These are phyloP conservation scores for Aselliscus stoliczkanus DNA, from an alignment of 2,797 vertebrate species.

Conservation along the genomic window DNA sequence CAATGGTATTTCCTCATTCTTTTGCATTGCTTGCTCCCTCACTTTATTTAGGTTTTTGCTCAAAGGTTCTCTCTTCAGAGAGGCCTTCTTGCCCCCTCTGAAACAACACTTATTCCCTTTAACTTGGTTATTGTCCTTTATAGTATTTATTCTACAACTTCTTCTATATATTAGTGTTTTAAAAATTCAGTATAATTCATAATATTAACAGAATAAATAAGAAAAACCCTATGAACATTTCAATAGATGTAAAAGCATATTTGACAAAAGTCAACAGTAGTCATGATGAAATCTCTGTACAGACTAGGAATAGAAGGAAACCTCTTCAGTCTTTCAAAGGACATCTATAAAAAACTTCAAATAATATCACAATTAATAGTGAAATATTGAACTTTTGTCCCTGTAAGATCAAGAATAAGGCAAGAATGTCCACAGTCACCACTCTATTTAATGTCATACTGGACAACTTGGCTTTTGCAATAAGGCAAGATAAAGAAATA, in stretches of 20 bases:
- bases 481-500: background rate
- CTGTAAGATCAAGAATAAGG: background rate
- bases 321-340: background rate
- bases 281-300: background rate
- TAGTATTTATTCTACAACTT: background rate
- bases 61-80: background rate
- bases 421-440: background rate
- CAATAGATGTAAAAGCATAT: background rate
- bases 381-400: background rate
- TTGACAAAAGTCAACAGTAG: background rate
- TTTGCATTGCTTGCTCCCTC: background rate
- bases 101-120: background rate
- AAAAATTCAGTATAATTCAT: background rate
- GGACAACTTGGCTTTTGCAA: background rate
- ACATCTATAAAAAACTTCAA: background rate
- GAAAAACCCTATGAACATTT: background rate
- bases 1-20: background rate
- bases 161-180: background rate
- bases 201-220: background rate
- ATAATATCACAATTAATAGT: background rate
- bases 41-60: background rate
- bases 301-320: background rate
- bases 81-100: background rate
- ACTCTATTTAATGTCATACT: background rate
- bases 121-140: background rate